A percentile compares a stretch with the other conserved stretches of the same genome.
These are phyloP conservation scores for Ormia ochracea DNA, from an alignment of 2,888 invertebrate genomes.

Conservation along the genomic window DNA sequence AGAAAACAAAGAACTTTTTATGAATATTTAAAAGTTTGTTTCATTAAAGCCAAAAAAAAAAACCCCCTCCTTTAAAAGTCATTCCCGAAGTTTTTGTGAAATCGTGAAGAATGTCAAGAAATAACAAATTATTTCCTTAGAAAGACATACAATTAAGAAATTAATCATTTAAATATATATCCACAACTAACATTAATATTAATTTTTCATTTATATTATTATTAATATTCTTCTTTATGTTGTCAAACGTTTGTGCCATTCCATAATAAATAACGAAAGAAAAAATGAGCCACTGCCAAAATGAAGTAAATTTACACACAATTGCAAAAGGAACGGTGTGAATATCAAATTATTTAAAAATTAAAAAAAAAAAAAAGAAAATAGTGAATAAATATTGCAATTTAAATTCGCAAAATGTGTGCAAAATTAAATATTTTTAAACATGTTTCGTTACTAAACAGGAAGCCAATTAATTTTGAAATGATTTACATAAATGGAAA, in stretches of 20 bases:
- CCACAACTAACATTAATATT: slow-evolving; percentile 18
- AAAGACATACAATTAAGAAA: slow-evolving; percentile 17
- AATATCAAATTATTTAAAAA: slow-evolving; percentile 13
- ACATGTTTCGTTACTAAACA: not conserved
- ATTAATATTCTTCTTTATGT: too few relatives aligned
- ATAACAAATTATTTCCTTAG: slow-evolving; percentile 42
- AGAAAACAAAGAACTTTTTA: slow-evolving; percentile 10
- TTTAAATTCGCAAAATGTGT: not conserved
- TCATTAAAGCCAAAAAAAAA: not conserved
- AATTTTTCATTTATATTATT: not conserved
- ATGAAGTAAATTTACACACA: not conserved
- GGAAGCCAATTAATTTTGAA: slow-evolving; percentile 12
- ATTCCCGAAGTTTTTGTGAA: not conserved
- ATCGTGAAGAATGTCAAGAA: slow-evolving; percentile 11
- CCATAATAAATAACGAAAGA: slow-evolving; percentile 25
- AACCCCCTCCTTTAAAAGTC: too few relatives aligned
- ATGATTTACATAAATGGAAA: not conserved
- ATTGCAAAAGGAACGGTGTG: slow-evolving; percentile 4
- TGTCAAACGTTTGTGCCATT: slow-evolving; percentile 19
- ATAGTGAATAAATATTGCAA: not conserved
- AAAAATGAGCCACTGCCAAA: not conserved
- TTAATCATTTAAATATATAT: slow-evolving; percentile 39
- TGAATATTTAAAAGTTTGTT: not conserved
- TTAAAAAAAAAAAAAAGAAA: too few relatives aligned
- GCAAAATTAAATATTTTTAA: not conserved